Evolutionary conservation across 2,888 invertebrate genomes (phyloP).

Genomic region (Drosophila percnosoma): DNA sequence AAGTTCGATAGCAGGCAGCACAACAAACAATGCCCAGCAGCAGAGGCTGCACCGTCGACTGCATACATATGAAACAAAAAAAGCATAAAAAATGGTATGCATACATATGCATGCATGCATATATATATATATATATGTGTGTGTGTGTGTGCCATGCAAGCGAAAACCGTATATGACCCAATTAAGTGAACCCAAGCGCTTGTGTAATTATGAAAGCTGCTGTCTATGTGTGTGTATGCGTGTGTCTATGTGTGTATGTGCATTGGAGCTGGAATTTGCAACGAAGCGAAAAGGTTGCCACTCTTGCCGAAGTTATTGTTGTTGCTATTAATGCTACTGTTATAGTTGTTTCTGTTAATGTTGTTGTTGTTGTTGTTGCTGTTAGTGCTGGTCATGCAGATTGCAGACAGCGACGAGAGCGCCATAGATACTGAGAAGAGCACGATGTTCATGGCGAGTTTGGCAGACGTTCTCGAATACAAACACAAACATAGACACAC

Average conservation of each 20-base stretch:
- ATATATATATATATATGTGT: constrained; percentile 17
- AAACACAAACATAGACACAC: constrained; percentile 24
- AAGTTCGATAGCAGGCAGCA: constrained; percentile 70
- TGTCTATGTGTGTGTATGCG: constrained; percentile 21
- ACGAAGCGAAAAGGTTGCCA: constrained; percentile 79
- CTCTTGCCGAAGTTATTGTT: constrained; percentile 64
- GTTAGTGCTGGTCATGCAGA: constrained; percentile 67
- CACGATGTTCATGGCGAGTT: constrained; percentile 26
- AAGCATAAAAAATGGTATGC: constrained; percentile 13
- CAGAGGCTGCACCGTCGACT: constrained; percentile 27
- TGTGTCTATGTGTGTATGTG: constrained; percentile 56
- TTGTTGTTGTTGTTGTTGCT: constrained; percentile 30
- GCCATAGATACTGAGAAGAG: constrained; percentile 31
- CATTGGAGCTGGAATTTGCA: constrained; percentile 78
- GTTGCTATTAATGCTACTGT: constrained; percentile 30
- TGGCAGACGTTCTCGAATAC: constrained; percentile 34
- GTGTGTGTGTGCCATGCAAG: constrained; percentile 54
- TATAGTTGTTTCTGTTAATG: constrained; percentile 26
- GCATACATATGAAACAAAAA: constrained; percentile 48
- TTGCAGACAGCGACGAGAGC: constrained; percentile 58
- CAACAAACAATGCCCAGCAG: constrained; percentile 50
- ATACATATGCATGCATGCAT: not conserved
- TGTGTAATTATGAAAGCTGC: constrained; percentile 77
- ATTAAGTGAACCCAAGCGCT: constrained; percentile 78
- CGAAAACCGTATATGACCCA: constrained; percentile 81